Base-by-base conservation (phyloP, 2,888 invertebrate species). In the Sinopyrophorus schimmeli region DNA sequence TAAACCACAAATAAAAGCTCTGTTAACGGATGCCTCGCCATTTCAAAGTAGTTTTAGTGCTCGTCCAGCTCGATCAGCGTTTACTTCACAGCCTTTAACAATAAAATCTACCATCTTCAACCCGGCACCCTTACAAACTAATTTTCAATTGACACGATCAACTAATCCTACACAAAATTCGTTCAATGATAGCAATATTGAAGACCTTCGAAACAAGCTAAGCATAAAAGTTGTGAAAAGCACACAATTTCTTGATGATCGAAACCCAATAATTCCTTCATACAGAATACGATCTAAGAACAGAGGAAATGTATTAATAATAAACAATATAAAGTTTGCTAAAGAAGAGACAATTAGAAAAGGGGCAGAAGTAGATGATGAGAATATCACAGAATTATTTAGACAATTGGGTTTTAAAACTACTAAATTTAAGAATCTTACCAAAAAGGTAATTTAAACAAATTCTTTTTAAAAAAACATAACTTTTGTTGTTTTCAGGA, bases 351-450 rank as follows among this genome's bases (percentile, higher is more conserved):
- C 57, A 2, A 46, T 64, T 5, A 53, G 85, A 18, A 65, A 68
- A 24, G 86, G 86, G 17, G 83, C 82, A n/a, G 74, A 80, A 47
- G 70, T 75, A 2, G 86, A 86, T 72, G 76, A 77, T 58, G 62
- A 71, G 37, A 79, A 80, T 56, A 70, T 86, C 42, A 74, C 77
- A 57, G 70, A 78, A 34, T 69, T 86, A n/a, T 84, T 85, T 64
- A 62, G 62, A 6, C 77, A 81, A 66, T 73, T 86, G 40, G 82
- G 81, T 7, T 84, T 84, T 54, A 67, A 71, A 30, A 74, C 76
- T 21, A 63, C 72, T 38, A 63, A 67, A 2, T 73, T 76, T 56
- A 64, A 63, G 34, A 73, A 82, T 64, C 71, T 77, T 32, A 74
- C 71, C 1, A 68, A 65, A 38, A 50, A 67, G 53, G 81, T 79